phyloP scores from a whole-genome alignment of 2,888 invertebrate genomes.

The Heteropelma amictum region DNA sequence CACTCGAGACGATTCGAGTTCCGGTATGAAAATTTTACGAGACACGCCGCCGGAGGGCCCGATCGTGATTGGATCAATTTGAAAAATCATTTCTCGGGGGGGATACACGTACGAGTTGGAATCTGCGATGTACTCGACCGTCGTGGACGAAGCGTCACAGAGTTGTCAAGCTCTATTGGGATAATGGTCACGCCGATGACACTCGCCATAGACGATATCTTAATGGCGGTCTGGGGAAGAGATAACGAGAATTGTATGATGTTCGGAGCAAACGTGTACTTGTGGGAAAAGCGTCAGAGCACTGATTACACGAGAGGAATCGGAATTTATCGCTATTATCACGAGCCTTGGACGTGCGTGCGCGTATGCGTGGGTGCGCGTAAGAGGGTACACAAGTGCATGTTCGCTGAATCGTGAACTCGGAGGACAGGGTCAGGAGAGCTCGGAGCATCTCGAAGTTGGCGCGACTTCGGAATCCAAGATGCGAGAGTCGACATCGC shows the following conservation, averaged over 20 bases:
- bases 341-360: too few relatives aligned
- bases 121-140: background rate
- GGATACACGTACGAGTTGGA: background rate
- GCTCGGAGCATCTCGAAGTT: constrained; percentile 31
- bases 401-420: constrained; percentile 34
- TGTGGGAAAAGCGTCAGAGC: too few relatives aligned
- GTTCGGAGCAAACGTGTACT: too few relatives aligned
- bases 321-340: too few relatives aligned
- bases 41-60: too few relatives aligned
- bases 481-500: background rate
- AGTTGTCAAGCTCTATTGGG: constrained; percentile 33
- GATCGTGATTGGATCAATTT: too few relatives aligned
- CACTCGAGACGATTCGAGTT: too few relatives aligned
- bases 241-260: too few relatives aligned
- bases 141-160: constrained; percentile 10
- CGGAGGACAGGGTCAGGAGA: constrained; percentile 46
- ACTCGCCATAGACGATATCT: background rate
- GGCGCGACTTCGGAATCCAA: constrained; percentile 32
- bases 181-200: constrained; percentile 38
- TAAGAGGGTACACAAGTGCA: background rate
- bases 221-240: too few relatives aligned
- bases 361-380: background rate
- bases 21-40: too few relatives aligned
- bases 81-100: background rate
- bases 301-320: too few relatives aligned